A percentile compares a stretch with the other conserved stretches of the same genome.
Evolutionary conservation across 2,797 vertebrate genomes (phyloP).

Genomic region (Tauraco hartlaubi): DNA sequence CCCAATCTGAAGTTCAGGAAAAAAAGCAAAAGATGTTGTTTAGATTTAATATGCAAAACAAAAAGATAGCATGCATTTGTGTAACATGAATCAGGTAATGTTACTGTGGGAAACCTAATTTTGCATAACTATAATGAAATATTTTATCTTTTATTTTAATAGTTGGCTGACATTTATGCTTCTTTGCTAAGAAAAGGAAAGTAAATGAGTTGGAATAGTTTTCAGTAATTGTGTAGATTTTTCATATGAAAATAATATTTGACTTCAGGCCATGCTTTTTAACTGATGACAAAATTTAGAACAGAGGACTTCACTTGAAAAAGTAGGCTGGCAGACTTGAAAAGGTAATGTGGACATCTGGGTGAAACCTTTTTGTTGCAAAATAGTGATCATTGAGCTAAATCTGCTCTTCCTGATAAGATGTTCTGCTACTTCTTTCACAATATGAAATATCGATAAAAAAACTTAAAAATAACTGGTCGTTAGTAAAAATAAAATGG

Average conservation of each 20-base stretch:
- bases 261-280: constrained; percentile 16
- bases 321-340: not conserved
- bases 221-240: not conserved
- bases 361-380: not conserved
- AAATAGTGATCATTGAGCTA: not conserved
- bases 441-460: not conserved
- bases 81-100: not conserved
- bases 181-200: not conserved
- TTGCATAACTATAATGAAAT: not conserved
- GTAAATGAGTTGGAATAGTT: not conserved
- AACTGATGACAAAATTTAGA: not conserved
- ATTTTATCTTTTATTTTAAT: constrained; percentile 17
- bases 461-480: not conserved
- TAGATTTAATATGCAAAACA: not conserved
- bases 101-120: not conserved
- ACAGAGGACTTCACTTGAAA: not conserved
- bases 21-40: not conserved
- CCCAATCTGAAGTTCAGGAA: not conserved
- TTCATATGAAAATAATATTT: not conserved
- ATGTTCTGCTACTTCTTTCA: not conserved
- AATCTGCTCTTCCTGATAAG: not conserved
- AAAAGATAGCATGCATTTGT: not conserved
- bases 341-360: not conserved
- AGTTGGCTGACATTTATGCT: not conserved
- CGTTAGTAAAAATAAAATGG: not conserved